Base-by-base conservation (phyloP, 2,113 vertebrate genomes). In the Phycodurus eques region DNA sequence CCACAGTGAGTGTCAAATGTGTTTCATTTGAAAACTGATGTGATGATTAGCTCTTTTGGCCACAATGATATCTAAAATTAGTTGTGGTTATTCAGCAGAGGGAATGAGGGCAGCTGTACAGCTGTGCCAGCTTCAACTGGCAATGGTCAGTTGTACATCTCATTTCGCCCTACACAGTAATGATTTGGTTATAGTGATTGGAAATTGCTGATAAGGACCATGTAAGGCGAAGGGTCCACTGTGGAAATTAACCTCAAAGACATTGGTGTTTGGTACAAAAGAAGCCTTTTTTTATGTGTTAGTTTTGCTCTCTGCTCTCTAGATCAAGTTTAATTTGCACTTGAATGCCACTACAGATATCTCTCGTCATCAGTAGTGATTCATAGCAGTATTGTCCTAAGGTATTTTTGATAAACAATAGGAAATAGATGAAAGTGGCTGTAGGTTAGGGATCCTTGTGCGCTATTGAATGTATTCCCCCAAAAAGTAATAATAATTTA, bases 1-100 rank as follows among this genome's bases (percentile, higher is more conserved):
- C 47, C 0, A 31, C 80, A 51, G 76, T 79, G 47, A 73, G 72
- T 83, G 66, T 6, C 69, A 82, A 81, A 78, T 59, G 62, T 57
- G 75, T 63, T 80, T 87, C 72, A 82, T 81, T 83, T 79, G 62
- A 78, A 27, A 70, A 81, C 73, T 76, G 82, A 89, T 83, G 78
- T 86, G 79, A 78, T 87, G 86, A 88, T 88, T 87, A 86, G 86
- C 80, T 84, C 71, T 73, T 73, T 64, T 74, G 77, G 76, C 70
- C 73, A 61, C 78, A 51, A 67, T 70, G 73, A 83, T 85, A 87
- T 88, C 84, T 87, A 78, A 85, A 90, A 88, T 87, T 73, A 76
- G 72, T 77, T 85, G 80, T 9, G n/a, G 60, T 68, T 20, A 46
- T 72, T 46, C 13, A 7, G 59, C n/a, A 43, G 0, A 68, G 61